Percentiles rank a stretch among this genome's conserved stretches.
Evolutionary conservation across 2,113 vertebrate genomes (phyloP).

Genomic region (Aythya baeri): DNA sequence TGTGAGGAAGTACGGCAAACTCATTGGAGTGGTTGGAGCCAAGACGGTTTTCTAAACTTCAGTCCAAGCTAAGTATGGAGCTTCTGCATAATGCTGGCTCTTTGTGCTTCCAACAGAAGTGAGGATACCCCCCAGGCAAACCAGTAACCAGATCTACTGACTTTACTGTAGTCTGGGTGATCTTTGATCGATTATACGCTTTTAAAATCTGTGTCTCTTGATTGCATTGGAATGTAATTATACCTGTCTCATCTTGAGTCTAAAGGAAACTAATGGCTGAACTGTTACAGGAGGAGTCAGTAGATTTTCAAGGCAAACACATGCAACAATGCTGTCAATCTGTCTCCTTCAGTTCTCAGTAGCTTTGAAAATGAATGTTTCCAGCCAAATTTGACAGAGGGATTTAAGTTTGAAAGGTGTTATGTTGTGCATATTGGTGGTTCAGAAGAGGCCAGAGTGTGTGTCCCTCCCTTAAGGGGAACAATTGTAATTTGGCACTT

Average conservation of each 20-base stretch:
- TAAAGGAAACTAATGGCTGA: background rate
- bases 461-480: accelerated
- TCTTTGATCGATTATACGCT: background rate
- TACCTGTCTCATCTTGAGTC: background rate
- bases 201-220: background rate
- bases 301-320: background rate
- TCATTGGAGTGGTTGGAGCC: background rate
- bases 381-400: background rate
- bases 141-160: background rate
- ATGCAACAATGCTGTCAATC: background rate
- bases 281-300: background rate
- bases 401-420: background rate
- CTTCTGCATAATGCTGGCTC: background rate
- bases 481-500: background rate
- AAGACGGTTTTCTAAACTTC: background rate
- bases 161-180: background rate
- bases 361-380: background rate
- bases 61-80: background rate
- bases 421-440: background rate
- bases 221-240: slow-evolving; percentile 12
- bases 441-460: background rate
- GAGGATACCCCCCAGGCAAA: background rate
- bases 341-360: background rate
- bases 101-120: background rate
- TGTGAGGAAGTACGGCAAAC: background rate